Evolutionary conservation across 1,140 invertebrate species (phyloP), one percentile per base, ranked within the genome.

Genomic region (Musca domestica): DNA sequence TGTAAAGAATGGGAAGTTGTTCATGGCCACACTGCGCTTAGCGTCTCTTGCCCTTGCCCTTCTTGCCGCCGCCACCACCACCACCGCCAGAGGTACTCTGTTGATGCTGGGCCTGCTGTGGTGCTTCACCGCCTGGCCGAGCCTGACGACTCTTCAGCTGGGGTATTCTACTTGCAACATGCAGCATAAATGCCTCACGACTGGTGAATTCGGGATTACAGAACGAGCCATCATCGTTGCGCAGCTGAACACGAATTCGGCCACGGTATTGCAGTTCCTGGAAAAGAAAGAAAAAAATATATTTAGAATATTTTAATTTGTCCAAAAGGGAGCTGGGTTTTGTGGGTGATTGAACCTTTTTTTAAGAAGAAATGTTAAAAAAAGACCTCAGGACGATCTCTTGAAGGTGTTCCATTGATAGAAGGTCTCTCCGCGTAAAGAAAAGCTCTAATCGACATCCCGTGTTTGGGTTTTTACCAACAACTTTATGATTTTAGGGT

Each of bases 231-330:
- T 98, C 93, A 76, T 97, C 94, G 80, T 96, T 93, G 82, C 91
- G 95, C 20, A 99, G 83, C 77, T 98, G 95, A 0, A 99, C 90
- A 67, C 95, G 85, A 67, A 99, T 91, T 56, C 97, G 86, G 2
- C 97, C 96, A 71, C 93, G 86, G 72, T 88, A 90, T 15, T 90
- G 80, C 9, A 90, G 81, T 84, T 98, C 95, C 83, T 91, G 23
- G 2, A 34, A 66, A 14, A n/a, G 7, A 10, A 49, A 66, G 17
- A 14, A 15, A 25, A 61, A 69, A 47, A 15, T n/a, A n/a, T n/a
- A n/a, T n/a, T n/a, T n/a, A n/a, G n/a, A n/a, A n/a, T n/a, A n/a
- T n/a, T n/a, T n/a, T n/a, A n/a, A n/a, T n/a, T n/a, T n/a, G n/a
- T n/a, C n/a, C n/a, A n/a, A n/a, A n/a, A n/a, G n/a, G n/a, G n/a